Base-by-base conservation (phyloP, 2,888 invertebrate genomes). In the Nasonia oneida region DNA sequence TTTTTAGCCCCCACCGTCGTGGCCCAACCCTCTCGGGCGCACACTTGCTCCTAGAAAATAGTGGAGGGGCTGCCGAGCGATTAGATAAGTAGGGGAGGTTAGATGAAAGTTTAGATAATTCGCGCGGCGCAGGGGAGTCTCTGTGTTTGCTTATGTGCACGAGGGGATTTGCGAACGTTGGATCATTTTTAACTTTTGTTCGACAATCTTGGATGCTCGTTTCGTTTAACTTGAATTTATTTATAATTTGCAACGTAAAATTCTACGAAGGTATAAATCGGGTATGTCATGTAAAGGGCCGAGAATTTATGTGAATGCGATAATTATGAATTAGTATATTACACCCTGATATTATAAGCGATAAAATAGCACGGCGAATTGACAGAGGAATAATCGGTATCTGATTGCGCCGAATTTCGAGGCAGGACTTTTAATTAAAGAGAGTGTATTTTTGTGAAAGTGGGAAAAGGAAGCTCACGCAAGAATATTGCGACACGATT, bases 61-160 rank as follows among this genome's bases (percentile, higher is more conserved):
- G 91, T 90, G 91, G 91, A 89, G 90, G 90, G 90, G 90, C 88
- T 14, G 76, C 39, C 70, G 89, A 86, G 84, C 91, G 92, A 93
- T 93, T 93, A 93, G 93, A 93, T 91, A 89, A 89, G 90, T 91
- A 91, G 92, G 93, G 93, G 93, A 92, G 91, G 90, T 92, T 92
- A 93, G 93, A 93, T 93, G 92, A 93, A 92, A 92, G 90, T 92
- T 92, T 93, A 93, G 93, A 93, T 93, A 91, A 93, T 91, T 90
- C 88, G 71, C 90, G 90, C 91, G 90, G 90, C 29, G n/a, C 47
- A 4, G 53, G 71, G 83, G 37, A 61, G 50, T 50, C n/a, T 23
- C 53, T 57, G 42, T 57, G 42, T 47, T 61, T 29, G 15, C 47
- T 42, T 53, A 18, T 18, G 0, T 37, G 37, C 3, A 5, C 4